Conservation (phyloP, 1,140 invertebrate genomes). For the Drosophila equinoxialis region DNA sequence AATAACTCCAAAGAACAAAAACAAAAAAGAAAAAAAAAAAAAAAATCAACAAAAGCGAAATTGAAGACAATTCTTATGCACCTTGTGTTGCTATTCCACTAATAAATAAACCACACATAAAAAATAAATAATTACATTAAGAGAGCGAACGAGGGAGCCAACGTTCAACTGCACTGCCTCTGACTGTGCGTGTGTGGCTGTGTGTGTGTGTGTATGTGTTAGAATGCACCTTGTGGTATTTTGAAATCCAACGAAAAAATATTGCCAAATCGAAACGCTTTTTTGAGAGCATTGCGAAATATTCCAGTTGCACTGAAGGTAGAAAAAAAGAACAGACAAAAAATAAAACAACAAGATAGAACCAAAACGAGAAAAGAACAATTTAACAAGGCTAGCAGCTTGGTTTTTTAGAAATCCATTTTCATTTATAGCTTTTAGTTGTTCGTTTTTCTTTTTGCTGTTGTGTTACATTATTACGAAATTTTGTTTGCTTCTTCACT, state of each 20-base stretch:
- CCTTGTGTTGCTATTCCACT: slow-evolving; percentile 39
- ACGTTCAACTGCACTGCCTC: slow-evolving; percentile 15
- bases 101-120: background rate
- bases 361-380: slow-evolving; percentile 32
- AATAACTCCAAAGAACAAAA: slow-evolving; percentile 50
- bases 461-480: slow-evolving; percentile 58
- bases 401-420: slow-evolving; percentile 17
- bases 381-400: slow-evolving; percentile 37
- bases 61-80: background rate
- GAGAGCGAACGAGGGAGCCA: slow-evolving; percentile 17
- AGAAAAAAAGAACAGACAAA: slow-evolving; percentile 43
- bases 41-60: background rate
- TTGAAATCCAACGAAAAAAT: slow-evolving; percentile 78
- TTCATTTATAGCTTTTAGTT: slow-evolving; percentile 9
- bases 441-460: slow-evolving; percentile 26
- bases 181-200: slow-evolving; percentile 14
- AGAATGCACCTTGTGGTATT: slow-evolving; percentile 81
- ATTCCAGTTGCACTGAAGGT: slow-evolving; percentile 77
- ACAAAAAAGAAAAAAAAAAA: background rate
- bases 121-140: background rate
- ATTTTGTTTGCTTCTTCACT: slow-evolving; percentile 34
- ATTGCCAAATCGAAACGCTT: slow-evolving; percentile 76
- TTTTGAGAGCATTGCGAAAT: slow-evolving; percentile 73
- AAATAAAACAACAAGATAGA: slow-evolving; percentile 18
- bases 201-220: slow-evolving; percentile 56